A percentile compares a stretch with the other conserved stretches of the same genome.
Evolutionary conservation across 2,888 invertebrate genomes (phyloP).

Genomic region (Lacanobia oleracea): DNA sequence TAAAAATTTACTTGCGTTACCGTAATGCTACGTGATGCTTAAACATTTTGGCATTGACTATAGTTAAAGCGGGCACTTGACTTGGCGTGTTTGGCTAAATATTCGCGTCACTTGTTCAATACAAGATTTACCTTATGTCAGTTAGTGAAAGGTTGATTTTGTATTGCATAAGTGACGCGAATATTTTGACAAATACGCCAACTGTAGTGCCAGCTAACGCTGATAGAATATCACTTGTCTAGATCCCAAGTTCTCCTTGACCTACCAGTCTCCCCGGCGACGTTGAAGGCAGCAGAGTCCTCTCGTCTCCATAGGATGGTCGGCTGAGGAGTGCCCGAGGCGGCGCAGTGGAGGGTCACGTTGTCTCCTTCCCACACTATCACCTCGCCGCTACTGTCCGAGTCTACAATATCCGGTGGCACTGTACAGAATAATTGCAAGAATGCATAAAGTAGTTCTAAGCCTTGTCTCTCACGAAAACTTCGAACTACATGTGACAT

Average conservation of each 20-base stretch:
- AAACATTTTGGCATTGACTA: too few species aligned
- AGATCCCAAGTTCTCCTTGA: neutral
- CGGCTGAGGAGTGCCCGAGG: conserved; percentile 94
- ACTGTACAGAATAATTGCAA: conserved; percentile 83
- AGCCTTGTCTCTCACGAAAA: neutral
- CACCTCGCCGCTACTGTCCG: conserved; percentile 93
- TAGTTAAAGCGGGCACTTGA: too few species aligned
- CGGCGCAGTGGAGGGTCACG: conserved; percentile 94
- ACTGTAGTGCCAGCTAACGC: too few species aligned
- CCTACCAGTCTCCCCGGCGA: conserved; percentile 76
- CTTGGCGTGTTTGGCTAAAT: too few species aligned
- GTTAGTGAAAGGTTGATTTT: too few species aligned
- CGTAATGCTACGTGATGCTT: too few species aligned
- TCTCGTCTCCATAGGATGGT: conserved; percentile 95
- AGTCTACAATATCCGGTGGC: conserved; percentile 94
- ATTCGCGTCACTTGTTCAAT: too few species aligned
- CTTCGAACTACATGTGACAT: neutral
- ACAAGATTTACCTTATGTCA: too few species aligned
- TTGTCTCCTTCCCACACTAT: conserved; percentile 94
- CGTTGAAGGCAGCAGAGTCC: conserved; percentile 89
- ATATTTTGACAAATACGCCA: too few species aligned
- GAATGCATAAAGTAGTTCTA: neutral
- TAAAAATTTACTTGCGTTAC: too few species aligned
- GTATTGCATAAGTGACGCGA: too few species aligned
- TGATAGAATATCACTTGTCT: too few species aligned